Percentiles rank a stretch among this genome's conserved stretches.
Evolutionary conservation across 1,140 invertebrate genomes (phyloP).

Genomic region (Brachionus angularis): DNA sequence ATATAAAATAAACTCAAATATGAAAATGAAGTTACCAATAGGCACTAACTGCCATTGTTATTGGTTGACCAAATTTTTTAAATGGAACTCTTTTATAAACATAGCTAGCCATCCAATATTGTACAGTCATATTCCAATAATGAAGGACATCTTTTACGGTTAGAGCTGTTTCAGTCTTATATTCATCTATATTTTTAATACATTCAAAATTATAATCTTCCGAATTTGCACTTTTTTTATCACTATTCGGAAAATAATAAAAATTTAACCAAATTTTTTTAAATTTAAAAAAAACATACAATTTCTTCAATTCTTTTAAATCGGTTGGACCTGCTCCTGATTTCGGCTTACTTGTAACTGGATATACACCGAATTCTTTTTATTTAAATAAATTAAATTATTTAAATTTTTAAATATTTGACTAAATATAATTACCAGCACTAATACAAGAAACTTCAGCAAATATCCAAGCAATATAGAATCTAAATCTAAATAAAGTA

Average conservation of each 20-base stretch:
- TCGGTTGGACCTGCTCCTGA: constrained; percentile 75
- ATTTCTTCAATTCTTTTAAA: constrained; percentile 46
- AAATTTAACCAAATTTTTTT: background rate
- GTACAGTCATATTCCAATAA: constrained; percentile 88
- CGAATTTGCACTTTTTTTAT: constrained; percentile 17
- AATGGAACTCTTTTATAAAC: constrained; percentile 77
- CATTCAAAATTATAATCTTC: constrained; percentile 74
- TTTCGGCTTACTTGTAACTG: constrained; percentile 65
- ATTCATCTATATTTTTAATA: constrained; percentile 70
- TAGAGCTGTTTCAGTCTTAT: constrained; percentile 69
- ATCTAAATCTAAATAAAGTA: constrained; percentile 76
- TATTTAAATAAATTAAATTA: background rate
- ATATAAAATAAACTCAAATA: constrained; percentile 57
- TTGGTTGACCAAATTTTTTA: constrained; percentile 65
- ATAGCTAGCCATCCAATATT: constrained; percentile 86
- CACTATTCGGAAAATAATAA: background rate
- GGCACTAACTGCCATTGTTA: constrained; percentile 35
- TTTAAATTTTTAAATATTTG: background rate
- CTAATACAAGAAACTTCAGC: constrained; percentile 86
- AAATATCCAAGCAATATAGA: constrained; percentile 81
- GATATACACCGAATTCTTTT: constrained; percentile 74
- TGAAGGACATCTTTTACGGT: constrained; percentile 78
- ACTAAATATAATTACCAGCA: constrained; percentile 61
- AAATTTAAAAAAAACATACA: background rate
- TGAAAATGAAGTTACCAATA: background rate